A percentile compares a stretch with the other conserved stretches of the same genome.
These are phyloP conservation scores for Emys orbicularis DNA, from an alignment of 2,797 vertebrate genomes.

Conservation along the genomic window DNA sequence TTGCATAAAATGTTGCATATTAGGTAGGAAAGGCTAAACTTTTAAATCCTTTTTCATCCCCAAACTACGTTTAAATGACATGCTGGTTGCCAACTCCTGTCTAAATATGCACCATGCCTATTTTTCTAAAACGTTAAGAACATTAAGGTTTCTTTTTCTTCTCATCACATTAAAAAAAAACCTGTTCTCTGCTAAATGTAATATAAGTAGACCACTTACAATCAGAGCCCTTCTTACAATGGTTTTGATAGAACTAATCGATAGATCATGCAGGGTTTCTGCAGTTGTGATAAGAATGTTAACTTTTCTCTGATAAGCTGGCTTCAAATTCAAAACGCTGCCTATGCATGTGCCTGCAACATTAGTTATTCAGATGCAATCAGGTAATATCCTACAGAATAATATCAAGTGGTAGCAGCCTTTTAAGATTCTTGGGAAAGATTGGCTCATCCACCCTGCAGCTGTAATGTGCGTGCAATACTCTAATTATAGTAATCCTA, in stretches of 20 bases:
- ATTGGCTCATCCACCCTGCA: constrained; percentile 51
- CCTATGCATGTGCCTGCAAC: constrained; percentile 8
- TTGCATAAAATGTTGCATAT: constrained; percentile 36
- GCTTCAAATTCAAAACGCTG: constrained; percentile 48
- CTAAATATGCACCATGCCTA: constrained; percentile 20
- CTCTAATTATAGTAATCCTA: constrained; percentile 72
- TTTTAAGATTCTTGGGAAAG: constrained; percentile 53
- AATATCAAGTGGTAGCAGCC: constrained; percentile 34
- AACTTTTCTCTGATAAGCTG: constrained; percentile 39
- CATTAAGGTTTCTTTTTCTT: constrained; percentile 34
- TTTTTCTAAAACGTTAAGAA: constrained; percentile 34
- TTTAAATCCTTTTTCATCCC: constrained; percentile 55
- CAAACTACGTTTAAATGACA: constrained; percentile 35
- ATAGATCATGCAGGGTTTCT: not conserved
- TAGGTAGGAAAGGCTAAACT: not conserved
- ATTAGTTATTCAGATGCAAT: constrained; percentile 76
- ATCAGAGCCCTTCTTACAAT: constrained; percentile 37
- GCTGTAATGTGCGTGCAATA: constrained; percentile 42
- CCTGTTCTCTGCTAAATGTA: not conserved
- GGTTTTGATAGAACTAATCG: constrained; percentile 32
- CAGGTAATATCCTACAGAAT: constrained; percentile 55
- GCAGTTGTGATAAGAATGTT: not conserved
- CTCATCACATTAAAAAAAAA: not conserved
- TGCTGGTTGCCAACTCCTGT: not conserved
- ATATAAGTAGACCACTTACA: constrained; percentile 21